phyloP scores from a whole-genome alignment of 2,113 vertebrate genomes.

The Sigmodon hispidus region DNA sequence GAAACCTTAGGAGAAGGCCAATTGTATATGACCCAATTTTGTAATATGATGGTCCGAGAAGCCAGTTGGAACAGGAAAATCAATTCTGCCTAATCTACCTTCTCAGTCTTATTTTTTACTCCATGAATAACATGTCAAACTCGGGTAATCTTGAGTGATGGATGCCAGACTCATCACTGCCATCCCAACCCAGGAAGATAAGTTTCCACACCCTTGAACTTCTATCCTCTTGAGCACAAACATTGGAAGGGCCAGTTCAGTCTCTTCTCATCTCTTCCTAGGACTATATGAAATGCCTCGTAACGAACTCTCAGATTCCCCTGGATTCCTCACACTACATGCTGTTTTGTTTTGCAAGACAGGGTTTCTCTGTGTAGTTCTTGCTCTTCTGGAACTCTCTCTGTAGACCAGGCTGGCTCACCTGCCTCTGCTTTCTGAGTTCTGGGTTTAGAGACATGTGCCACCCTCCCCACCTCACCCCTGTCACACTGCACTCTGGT shows the following conservation, averaged over 20 bases:
- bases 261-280: neutral
- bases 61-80: neutral
- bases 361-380: too few relatives aligned
- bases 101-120: neutral
- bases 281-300: neutral
- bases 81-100: neutral
- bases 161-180: neutral
- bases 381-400: too few relatives aligned
- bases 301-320: neutral
- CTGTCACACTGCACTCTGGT: too few relatives aligned
- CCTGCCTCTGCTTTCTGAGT: too few relatives aligned
- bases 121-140: neutral
- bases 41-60: neutral
- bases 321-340: too few relatives aligned
- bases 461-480: too few relatives aligned
- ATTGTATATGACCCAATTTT: neutral
- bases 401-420: too few relatives aligned
- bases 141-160: neutral
- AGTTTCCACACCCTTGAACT: neutral
- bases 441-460: too few relatives aligned
- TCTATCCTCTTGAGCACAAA: neutral
- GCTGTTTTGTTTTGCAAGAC: neutral
- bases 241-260: neutral
- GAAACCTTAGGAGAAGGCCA: neutral
- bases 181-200: neutral